Conservation (phyloP, 2,797 vertebrate genomes). For the Siniperca obscura region DNA sequence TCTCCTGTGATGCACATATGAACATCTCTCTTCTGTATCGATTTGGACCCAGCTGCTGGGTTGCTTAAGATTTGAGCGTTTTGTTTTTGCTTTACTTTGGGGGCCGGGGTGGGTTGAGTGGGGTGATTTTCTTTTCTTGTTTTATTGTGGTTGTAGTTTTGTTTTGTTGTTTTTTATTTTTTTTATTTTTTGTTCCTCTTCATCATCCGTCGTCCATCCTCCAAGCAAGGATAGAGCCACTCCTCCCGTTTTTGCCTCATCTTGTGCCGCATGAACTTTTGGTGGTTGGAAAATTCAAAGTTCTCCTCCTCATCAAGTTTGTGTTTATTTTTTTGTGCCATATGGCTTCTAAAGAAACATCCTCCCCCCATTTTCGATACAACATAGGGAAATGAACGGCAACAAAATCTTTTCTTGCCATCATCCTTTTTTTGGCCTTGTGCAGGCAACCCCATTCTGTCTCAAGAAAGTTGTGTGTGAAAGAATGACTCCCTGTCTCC, state of each 20-base stretch:
- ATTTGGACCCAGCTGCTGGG: conserved; percentile 67
- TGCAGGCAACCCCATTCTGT: conserved; percentile 85
- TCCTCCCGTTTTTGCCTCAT: conserved; percentile 90
- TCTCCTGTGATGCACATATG: conserved; percentile 84
- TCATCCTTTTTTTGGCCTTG: conserved; percentile 86
- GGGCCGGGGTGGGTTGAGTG: conserved; percentile 44
- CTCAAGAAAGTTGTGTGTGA: conserved; percentile 96
- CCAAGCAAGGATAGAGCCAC: conserved; percentile 87
- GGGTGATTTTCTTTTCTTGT: conserved; percentile 52
- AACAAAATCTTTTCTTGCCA: conserved; percentile 99
- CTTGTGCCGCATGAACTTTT: conserved; percentile 99
- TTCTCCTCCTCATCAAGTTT: conserved; percentile 76
- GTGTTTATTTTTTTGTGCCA: conserved; percentile 75
- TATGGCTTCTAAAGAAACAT: conserved; percentile 84
- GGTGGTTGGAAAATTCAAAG: conserved; percentile 89
- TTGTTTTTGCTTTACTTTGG: conserved; percentile 59
- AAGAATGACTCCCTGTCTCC: conserved; percentile 83
- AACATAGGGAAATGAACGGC: conserved; percentile 90
- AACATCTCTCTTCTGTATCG: conserved; percentile 82
- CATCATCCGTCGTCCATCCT: conserved; percentile 86
- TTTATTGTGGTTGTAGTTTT: conserved; percentile 58
- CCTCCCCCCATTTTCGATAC: conserved; percentile 80
- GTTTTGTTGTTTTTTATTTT: conserved; percentile 56
- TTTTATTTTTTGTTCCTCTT: conserved; percentile 59
- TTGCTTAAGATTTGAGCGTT: conserved; percentile 61